Conservation (phyloP, 2,888 invertebrate genomes). For the Chloroclystis v-ata region DNA sequence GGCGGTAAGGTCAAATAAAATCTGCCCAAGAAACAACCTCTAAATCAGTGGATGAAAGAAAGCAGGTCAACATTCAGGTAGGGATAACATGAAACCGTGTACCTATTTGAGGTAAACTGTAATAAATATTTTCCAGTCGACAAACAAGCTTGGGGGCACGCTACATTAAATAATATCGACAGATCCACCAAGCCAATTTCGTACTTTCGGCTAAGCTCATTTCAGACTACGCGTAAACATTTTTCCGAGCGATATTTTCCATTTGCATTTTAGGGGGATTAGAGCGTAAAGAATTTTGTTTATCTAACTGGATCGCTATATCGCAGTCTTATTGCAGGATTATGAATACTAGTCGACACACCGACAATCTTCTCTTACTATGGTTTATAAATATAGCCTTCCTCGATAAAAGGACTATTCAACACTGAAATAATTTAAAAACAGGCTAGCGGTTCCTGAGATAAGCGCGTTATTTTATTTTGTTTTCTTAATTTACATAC, state of each 20-base stretch:
- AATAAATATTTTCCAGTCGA: slow-evolving; percentile 68
- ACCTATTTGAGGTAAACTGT: slow-evolving; percentile 47
- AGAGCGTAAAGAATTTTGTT: slow-evolving; percentile 49
- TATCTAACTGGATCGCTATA: slow-evolving; percentile 32
- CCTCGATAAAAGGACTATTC: no score
- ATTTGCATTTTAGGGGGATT: slow-evolving; percentile 61
- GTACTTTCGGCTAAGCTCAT: slow-evolving; percentile 67
- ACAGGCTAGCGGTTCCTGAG: no score
- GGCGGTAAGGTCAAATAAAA: no score
- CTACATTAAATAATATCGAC: slow-evolving; percentile 73
- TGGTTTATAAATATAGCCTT: slow-evolving; percentile 7
- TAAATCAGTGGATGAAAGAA: no score
- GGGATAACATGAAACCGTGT: not conserved
- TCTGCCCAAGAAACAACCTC: no score
- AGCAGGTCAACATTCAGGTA: not conserved
- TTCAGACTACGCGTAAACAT: slow-evolving; percentile 64
- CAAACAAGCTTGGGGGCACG: slow-evolving; percentile 60
- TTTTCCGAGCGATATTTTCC: slow-evolving; percentile 59
- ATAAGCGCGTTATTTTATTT: no score
- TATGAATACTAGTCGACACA: no score
- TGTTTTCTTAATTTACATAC: no score
- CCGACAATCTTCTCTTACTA: no score
- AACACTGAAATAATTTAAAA: no score
- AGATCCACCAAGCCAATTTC: slow-evolving; percentile 69
- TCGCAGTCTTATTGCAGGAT: slow-evolving; percentile 19